Conservation (phyloP, 2,888 invertebrate species). For the Macrophya alboannulata region DNA sequence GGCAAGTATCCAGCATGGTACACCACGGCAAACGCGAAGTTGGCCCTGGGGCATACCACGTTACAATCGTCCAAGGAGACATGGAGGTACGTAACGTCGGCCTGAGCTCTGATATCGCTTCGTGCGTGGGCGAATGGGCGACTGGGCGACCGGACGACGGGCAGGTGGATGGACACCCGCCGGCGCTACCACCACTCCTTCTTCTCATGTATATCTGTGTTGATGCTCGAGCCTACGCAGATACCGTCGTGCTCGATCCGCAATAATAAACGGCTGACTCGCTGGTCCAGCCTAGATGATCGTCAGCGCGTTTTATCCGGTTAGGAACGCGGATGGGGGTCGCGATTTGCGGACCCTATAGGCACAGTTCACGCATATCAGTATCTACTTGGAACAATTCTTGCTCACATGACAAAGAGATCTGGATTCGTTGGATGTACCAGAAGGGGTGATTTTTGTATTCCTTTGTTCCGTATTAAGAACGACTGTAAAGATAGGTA, state of each 20-base stretch:
- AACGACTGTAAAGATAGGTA: not conserved
- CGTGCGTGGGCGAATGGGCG: constrained; percentile 68
- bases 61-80: constrained; percentile 29
- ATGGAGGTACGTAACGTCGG: constrained; percentile 45
- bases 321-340: constrained; percentile 72
- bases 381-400: not conserved
- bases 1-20: constrained; percentile 9
- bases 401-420: not conserved
- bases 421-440: not conserved
- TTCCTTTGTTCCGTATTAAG: not conserved
- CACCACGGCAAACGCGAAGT: not conserved
- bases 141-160: constrained; percentile 64
- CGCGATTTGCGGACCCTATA: constrained; percentile 48
- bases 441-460: not conserved
- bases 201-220: constrained; percentile 1
- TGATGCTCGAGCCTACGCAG: constrained; percentile 32
- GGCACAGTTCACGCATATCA: not conserved
- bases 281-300: constrained; percentile 64
- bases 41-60: constrained; percentile 7
- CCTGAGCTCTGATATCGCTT: constrained; percentile 55
- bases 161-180: constrained; percentile 76
- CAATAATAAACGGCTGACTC: constrained; percentile 50
- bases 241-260: constrained; percentile 37
- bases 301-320: constrained; percentile 68
- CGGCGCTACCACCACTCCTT: constrained; percentile 69